These are phyloP conservation scores for Hymenochirus boettgeri DNA, from an alignment of 2,113 vertebrate genomes.

Conservation along the genomic window DNA sequence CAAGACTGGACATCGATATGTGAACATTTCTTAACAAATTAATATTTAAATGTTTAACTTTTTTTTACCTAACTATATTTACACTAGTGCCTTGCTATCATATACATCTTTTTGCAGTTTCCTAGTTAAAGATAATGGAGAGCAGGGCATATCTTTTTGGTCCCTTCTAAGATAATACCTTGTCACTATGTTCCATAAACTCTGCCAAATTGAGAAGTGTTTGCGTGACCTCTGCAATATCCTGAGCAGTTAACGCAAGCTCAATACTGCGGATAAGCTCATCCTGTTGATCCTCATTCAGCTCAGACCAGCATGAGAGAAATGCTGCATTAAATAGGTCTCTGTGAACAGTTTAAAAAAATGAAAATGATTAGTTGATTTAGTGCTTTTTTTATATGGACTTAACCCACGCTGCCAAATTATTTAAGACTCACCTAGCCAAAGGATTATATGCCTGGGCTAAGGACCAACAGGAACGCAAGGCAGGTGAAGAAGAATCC, in stretches of 20 bases:
- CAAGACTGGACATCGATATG: too few species aligned
- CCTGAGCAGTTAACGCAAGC: conserved; percentile 90
- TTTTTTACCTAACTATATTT: too few species aligned
- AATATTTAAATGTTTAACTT: too few species aligned
- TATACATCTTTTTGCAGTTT: too few species aligned
- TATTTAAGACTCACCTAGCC: conserved; percentile 72
- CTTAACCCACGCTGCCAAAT: too few species aligned
- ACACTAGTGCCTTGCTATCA: too few species aligned
- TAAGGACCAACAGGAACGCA: conserved; percentile 95
- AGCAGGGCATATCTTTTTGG: too few species aligned
- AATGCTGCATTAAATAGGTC: conserved; percentile 97
- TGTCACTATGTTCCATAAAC: conserved; percentile 99
- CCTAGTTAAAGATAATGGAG: too few species aligned
- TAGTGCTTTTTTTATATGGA: too few species aligned
- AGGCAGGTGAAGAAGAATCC: conserved; percentile 91
- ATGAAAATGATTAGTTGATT: too few species aligned
- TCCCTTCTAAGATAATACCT: conserved; percentile 64
- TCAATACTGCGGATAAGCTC: conserved; percentile 97
- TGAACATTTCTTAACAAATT: too few species aligned
- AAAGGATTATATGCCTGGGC: conserved; percentile 97
- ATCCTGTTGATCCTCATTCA: conserved; percentile 96
- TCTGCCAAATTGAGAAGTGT: conserved; percentile 94
- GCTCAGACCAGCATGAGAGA: conserved; percentile 96
- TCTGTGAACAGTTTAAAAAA: conserved; percentile 56
- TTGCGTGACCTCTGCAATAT: conserved; percentile 96